A percentile compares a stretch with the other conserved stretches of the same genome.
Evolutionary conservation across 2,113 vertebrate genomes (phyloP).

Genomic region (Stictonetta naevosa): DNA sequence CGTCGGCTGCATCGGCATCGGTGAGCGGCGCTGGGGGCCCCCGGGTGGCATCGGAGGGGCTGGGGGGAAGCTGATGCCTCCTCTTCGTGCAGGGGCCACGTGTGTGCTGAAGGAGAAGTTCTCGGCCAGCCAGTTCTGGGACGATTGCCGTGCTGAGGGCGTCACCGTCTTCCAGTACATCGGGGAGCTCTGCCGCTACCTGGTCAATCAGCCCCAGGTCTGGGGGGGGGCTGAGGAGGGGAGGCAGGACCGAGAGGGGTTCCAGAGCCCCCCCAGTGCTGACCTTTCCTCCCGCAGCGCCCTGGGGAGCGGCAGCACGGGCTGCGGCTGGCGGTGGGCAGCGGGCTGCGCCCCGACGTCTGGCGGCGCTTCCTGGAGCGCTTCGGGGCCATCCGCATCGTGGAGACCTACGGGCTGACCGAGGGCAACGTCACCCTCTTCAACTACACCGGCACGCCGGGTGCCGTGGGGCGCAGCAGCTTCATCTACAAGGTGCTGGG

Average conservation of each 20-base stretch:
- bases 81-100: slow-evolving; percentile 56
- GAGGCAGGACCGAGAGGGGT: too few species aligned
- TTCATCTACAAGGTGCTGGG: slow-evolving; percentile 81
- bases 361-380: slow-evolving; percentile 84
- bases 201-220: slow-evolving; percentile 85
- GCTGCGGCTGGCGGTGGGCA: slow-evolving; percentile 84
- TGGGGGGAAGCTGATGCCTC: neutral
- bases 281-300: neutral
- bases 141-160: slow-evolving; percentile 82
- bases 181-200: slow-evolving; percentile 90
- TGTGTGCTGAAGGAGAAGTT: slow-evolving; percentile 90
- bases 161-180: slow-evolving; percentile 92
- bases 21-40: slow-evolving; percentile 57
- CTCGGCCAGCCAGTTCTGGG: slow-evolving; percentile 91
- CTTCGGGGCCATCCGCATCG: slow-evolving; percentile 80
- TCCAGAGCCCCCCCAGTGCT: neutral
- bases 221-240: rapidly evolving
- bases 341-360: slow-evolving; percentile 84
- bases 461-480: slow-evolving; percentile 84
- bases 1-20: slow-evolving; percentile 87
- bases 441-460: slow-evolving; percentile 85
- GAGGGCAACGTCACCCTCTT: slow-evolving; percentile 89
- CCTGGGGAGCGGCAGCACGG: slow-evolving; percentile 73
- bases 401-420: slow-evolving; percentile 86
- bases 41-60: rapidly evolving